Evolutionary conservation across 2,797 vertebrate genomes (phyloP).

Genomic region (Petrocephalus sullivani): DNA sequence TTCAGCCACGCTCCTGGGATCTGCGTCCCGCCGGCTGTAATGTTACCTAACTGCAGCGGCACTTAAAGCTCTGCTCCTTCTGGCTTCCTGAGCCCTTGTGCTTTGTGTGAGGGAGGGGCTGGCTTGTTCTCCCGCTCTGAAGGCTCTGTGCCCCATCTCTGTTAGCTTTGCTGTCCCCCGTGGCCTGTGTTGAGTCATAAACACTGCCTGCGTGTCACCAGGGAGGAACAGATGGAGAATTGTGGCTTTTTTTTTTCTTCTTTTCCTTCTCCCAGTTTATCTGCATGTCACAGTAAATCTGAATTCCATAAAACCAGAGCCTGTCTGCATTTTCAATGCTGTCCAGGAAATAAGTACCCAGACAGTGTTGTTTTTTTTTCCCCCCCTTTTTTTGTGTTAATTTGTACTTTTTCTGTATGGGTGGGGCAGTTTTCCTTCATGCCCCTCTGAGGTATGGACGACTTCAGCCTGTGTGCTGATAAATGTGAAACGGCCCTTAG

Average conservation of each 20-base stretch:
- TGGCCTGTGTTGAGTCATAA: conserved; percentile 24
- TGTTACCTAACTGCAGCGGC: neutral
- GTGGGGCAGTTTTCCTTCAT: neutral
- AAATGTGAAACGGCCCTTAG: neutral
- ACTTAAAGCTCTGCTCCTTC: neutral
- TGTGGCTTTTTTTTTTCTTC: neutral
- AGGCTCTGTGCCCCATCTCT: neutral
- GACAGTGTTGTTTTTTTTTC: neutral
- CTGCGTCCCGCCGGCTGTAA: neutral
- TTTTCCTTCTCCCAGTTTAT: conserved; percentile 36
- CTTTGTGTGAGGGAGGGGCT: neutral
- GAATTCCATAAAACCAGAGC: conserved; percentile 44
- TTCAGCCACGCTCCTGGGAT: neutral
- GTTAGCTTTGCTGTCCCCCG: conserved; percentile 2
- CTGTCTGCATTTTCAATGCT: conserved; percentile 45
- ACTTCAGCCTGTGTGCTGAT: neutral
- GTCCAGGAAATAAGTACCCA: neutral
- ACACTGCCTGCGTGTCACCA: conserved; percentile 16
- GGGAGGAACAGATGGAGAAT: conserved; percentile 45
- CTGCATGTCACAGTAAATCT: conserved; percentile 44
- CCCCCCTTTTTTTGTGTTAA: no score
- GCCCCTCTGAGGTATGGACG: neutral
- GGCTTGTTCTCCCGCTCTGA: neutral
- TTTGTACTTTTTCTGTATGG: neutral
- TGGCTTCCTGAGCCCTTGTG: neutral